These are phyloP conservation scores for Malurus alboscapulatus DNA, from an alignment of 2,113 vertebrate genomes.

Conservation along the genomic window DNA sequence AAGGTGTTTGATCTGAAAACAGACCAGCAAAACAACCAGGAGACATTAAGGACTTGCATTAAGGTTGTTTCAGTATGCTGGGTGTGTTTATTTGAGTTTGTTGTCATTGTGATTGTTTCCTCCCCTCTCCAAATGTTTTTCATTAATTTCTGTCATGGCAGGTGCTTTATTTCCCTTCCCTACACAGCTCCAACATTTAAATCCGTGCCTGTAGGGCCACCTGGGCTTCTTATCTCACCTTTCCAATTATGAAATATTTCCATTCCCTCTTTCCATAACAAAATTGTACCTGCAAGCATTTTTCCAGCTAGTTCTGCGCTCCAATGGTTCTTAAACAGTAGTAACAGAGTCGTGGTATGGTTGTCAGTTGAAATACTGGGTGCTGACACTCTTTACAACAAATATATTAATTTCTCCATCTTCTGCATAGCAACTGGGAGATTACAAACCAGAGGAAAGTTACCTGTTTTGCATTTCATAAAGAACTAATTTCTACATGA, in stretches of 20 bases:
- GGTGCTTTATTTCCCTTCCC: neutral
- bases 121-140: neutral
- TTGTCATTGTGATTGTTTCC: neutral
- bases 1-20: fast-evolving
- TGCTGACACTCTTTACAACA: neutral
- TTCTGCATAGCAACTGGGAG: neutral
- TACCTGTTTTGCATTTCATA: neutral
- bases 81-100: neutral
- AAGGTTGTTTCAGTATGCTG: neutral
- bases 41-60: neutral
- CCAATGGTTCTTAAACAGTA: neutral
- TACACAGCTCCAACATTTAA: neutral
- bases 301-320: neutral
- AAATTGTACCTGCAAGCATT: neutral
- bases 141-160: neutral
- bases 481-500: neutral
- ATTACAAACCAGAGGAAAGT: neutral
- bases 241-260: neutral
- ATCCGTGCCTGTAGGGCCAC: neutral
- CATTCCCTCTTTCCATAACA: neutral
- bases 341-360: neutral
- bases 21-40: neutral
- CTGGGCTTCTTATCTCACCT: neutral
- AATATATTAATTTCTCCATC: neutral
- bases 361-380: neutral